Conservation (phyloP, 2,888 invertebrate species). For the Tetropium fuscum region DNA sequence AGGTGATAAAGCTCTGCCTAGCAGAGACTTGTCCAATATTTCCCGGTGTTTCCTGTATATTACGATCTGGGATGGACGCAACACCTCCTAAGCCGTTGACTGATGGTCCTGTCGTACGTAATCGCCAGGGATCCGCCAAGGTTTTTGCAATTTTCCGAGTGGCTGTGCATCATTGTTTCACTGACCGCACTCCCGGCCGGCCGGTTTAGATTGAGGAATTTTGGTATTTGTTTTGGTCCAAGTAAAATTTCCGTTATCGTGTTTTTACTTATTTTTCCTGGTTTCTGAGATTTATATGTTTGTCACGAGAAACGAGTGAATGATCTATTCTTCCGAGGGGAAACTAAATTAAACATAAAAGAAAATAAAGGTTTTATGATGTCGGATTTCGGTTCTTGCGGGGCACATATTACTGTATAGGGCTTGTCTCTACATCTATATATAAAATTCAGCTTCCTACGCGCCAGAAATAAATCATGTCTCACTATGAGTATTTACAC, state of each 20-base stretch:
- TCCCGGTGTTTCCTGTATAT: slow-evolving; percentile 52
- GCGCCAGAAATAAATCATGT: too few relatives aligned
- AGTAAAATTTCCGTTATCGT: slow-evolving; percentile 37
- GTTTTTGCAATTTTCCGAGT: slow-evolving; percentile 62
- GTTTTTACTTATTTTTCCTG: slow-evolving; percentile 31
- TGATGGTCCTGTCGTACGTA: slow-evolving; percentile 60
- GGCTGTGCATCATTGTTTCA: slow-evolving; percentile 60
- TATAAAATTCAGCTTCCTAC: too few relatives aligned
- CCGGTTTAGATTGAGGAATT: slow-evolving; percentile 43
- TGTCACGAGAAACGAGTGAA: slow-evolving; percentile 31
- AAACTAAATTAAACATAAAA: slow-evolving; percentile 29
- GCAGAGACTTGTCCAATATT: slow-evolving; percentile 51
- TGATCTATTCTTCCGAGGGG: slow-evolving; percentile 29
- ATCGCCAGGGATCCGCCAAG: slow-evolving; percentile 58
- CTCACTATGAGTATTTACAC: too few relatives aligned
- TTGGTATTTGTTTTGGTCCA: slow-evolving; percentile 45
- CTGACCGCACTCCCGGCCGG: slow-evolving; percentile 50
- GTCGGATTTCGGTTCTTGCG: slow-evolving; percentile 23
- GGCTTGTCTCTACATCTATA: too few relatives aligned
- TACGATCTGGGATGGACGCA: slow-evolving; percentile 50
- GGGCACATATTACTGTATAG: slow-evolving; percentile 8
- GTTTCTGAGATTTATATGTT: slow-evolving; percentile 31
- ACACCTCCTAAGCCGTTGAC: slow-evolving; percentile 60
- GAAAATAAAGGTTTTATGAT: slow-evolving; percentile 25
- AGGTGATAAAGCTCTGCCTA: slow-evolving; percentile 50